Base-by-base conservation (phyloP, 2,888 invertebrate genomes). In the Apeira syringaria region DNA sequence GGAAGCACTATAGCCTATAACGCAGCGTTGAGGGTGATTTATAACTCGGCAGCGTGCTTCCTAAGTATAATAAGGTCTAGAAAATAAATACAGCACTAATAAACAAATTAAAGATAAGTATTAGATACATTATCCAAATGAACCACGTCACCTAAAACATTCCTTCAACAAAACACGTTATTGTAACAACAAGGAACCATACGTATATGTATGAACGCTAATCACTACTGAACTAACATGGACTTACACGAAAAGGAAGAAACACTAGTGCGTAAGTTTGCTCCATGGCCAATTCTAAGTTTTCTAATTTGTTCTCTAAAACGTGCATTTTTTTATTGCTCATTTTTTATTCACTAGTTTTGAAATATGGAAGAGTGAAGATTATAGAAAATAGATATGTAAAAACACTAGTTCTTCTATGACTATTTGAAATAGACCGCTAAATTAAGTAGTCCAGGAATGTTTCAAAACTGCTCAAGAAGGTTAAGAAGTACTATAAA, bases 341-440 rank as follows among this genome's bases (percentile, higher is more conserved):
- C 43, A 59, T 49, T 49, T 58, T 63, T 56, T 8, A 61, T 50
- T 53, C 57, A 53, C 74, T 77, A 76, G 67, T 68, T 68, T 80
- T 79, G 70, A 86, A 87, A 88, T 66, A 89, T 89, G 89, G 89
- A 89, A 89, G 89, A 89, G 89, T 89, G 88, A 88, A 88, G 79
- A 76, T 76, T 69, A 60, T 60, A 77, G 64, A 75, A 70, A 72
- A 65, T 80, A 81, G 66, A 51, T 42, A 74, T 61, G 20, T 20
- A 20, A 64, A 68, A n/a, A 66, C 64, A 59, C 74, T 79, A 82
- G 52, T 50, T 68, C 64, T 54, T 73, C 74, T 83, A 82, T 66
- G 60, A 71, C 74, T 80, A 82, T 68, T 71, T n/a, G 32, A 39
- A 49, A 42, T 41, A 47, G 64, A 67, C 50, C 57, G 66, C 70